These are phyloP conservation scores for Ormyrus nitidulus DNA, from an alignment of 2,888 invertebrate genomes.

Conservation along the genomic window DNA sequence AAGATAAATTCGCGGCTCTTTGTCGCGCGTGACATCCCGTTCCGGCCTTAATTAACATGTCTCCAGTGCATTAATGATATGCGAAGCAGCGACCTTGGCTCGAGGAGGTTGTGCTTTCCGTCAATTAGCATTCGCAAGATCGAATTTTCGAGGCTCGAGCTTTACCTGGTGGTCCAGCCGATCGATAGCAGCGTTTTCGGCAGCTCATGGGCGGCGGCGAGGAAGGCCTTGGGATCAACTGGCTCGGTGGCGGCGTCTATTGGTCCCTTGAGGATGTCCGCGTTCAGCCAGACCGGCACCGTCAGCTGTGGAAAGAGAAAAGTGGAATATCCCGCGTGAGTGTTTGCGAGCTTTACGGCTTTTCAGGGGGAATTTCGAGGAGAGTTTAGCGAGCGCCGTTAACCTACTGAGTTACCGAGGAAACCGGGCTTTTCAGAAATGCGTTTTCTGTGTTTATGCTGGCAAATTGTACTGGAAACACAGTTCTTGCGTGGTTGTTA, in stretches of 20 bases:
- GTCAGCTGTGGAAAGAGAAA: constrained; percentile 76
- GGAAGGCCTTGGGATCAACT: constrained; percentile 82
- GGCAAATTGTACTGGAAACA: neutral
- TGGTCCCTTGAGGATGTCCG: constrained; percentile 89
- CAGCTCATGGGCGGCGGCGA: constrained; percentile 79
- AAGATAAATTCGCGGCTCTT: neutral
- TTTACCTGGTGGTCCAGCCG: constrained; percentile 89
- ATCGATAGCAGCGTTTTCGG: constrained; percentile 84
- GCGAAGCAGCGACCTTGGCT: no score
- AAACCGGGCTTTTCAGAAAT: neutral
- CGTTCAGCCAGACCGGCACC: constrained; percentile 91
- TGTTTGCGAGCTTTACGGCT: no score
- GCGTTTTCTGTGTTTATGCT: neutral
- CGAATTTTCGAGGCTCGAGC: no score
- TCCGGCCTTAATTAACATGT: constrained; percentile 40
- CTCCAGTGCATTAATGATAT: no score
- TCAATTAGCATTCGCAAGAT: no score
- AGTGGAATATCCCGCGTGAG: no score
- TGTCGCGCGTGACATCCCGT: constrained; percentile 24
- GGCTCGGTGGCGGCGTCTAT: constrained; percentile 79
- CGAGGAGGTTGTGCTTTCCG: no score
- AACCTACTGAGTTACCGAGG: neutral
- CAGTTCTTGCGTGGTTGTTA: no score
- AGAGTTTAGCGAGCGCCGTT: neutral
- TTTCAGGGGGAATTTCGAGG: no score